A percentile compares a stretch with the other conserved stretches of the same genome.
phyloP scores from a whole-genome alignment of 1,140 invertebrate species.

The Euglossa dilemma region DNA sequence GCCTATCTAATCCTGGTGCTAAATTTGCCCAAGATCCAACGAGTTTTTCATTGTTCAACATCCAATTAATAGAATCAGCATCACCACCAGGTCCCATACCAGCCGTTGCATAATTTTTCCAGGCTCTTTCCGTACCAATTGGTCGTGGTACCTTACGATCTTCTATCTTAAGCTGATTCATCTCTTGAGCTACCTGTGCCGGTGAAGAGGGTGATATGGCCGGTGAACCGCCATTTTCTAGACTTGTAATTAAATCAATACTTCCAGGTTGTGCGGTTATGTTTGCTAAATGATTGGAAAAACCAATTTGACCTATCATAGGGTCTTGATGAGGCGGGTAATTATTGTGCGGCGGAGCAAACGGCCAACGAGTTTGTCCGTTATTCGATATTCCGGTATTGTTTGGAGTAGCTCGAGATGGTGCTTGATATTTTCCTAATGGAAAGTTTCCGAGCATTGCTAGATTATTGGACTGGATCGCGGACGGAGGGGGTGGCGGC shows the following conservation, averaged over 20 bases:
- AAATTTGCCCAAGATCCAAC: slow-evolving; percentile 76
- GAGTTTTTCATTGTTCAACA: slow-evolving; percentile 83
- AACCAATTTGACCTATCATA: slow-evolving; percentile 76
- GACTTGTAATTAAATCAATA: slow-evolving; percentile 81
- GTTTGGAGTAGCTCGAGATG: slow-evolving; percentile 61
- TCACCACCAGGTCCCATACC: slow-evolving; percentile 76
- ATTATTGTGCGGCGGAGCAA: slow-evolving; percentile 74
- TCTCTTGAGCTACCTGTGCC: slow-evolving; percentile 74
- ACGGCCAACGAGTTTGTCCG: slow-evolving; percentile 76
- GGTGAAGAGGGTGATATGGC: slow-evolving; percentile 85
- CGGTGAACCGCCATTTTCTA: slow-evolving; percentile 85
- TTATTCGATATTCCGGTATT: slow-evolving; percentile 67
- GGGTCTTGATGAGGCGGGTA: slow-evolving; percentile 77
- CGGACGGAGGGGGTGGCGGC: slow-evolving; percentile 78
- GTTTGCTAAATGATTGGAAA: slow-evolving; percentile 76
- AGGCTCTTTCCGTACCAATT: slow-evolving; percentile 89
- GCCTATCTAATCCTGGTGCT: slow-evolving; percentile 75
- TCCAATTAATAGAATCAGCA: slow-evolving; percentile 84
- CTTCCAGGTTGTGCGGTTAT: slow-evolving; percentile 80
- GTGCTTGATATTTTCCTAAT: slow-evolving; percentile 77
- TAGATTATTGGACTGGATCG: slow-evolving; percentile 80
- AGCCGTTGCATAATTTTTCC: slow-evolving; percentile 83
- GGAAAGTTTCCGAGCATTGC: slow-evolving; percentile 75
- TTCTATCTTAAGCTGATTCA: slow-evolving; percentile 82
- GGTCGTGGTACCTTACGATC: slow-evolving; percentile 89